Evolutionary conservation across 2,797 vertebrate genomes (phyloP), one percentile per base, ranked within the genome.

Genomic region (Moxostoma hubbsi): DNA sequence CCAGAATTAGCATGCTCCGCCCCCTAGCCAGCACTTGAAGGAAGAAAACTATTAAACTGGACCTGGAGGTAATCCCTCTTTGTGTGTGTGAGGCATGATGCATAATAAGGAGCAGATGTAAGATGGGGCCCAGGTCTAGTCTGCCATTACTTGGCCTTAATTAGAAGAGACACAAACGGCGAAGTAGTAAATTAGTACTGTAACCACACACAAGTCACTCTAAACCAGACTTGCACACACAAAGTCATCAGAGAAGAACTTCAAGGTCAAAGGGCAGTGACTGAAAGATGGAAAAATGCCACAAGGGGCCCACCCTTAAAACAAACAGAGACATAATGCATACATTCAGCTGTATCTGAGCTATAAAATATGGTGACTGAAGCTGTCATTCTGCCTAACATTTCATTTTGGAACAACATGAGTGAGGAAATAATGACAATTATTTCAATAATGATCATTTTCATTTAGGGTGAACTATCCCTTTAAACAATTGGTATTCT

Each of bases 121-220:
- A 57, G 59, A 71, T 59, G 61, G 71, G 81, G 71, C 78, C 59
- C 62, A 49, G 36, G 36, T 70, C 51, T 72, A 65, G 79, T 75
- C 72, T 81, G 79, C 76, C 69, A 64, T 76, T 69, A 79, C 91
- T 93, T 93, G 93, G 93, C 94, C 95, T 96, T 99, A 98, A 98
- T 98, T 96, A 94, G 94, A 95, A 95, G 93, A 92, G 96, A 96
- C 95, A 87, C 93, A 94, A 95, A 94, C 94, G 92, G 95, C 85
- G 57, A 93, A 94, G 93, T 91, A 91, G 93, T 94, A 95, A 97
- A 97, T 96, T 96, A 96, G 94, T 93, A 95, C 94, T 93, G 93
- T 94, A 96, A 94, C 94, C 91, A 91, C 88, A 87, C 90, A 91
- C 94, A 89, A 91, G 92, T 92, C 92, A 91, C 94, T 92, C 92